Evolutionary conservation across 2,888 invertebrate species (phyloP).

Genomic region (Dasysyrphus albostriatus): DNA sequence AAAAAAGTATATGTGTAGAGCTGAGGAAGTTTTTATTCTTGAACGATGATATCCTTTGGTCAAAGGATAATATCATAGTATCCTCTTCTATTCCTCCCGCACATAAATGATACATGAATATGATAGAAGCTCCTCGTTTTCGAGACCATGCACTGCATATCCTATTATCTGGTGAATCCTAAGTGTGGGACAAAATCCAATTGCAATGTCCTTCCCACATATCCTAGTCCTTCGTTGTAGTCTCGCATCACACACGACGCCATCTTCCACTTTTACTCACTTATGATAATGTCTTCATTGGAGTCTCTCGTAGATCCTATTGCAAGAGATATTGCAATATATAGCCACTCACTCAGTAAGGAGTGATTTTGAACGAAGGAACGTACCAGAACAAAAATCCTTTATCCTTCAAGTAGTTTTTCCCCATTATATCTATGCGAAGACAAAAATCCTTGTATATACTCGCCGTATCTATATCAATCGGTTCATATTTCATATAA

Average conservation of each 20-base stretch:
- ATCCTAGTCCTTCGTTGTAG: not conserved
- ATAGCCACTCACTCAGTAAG: conserved; percentile 42
- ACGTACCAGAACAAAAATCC: not conserved
- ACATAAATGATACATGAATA: conserved; percentile 65
- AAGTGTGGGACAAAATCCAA: conserved; percentile 63
- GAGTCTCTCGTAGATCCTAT: conserved; percentile 61
- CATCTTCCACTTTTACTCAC: conserved; percentile 66
- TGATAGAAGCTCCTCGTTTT: conserved; percentile 50
- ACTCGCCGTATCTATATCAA: conserved; percentile 67
- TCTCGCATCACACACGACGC: not conserved
- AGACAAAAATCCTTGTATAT: conserved; percentile 66
- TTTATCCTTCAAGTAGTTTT: conserved; percentile 38
- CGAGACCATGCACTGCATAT: conserved; percentile 59
- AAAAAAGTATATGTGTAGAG: conserved; percentile 14
- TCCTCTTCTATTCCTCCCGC: conserved; percentile 31
- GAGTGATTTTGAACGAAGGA: conserved; percentile 26
- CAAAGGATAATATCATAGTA: conserved; percentile 71
- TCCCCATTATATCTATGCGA: conserved; percentile 29
- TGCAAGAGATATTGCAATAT: conserved; percentile 64
- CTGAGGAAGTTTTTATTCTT: conserved; percentile 60
- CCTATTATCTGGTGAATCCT: conserved; percentile 48
- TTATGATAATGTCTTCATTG: conserved; percentile 74
- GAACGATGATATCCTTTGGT: conserved; percentile 70
- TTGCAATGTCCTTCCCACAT: conserved; percentile 51
- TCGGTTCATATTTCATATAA: conserved; percentile 75